Conservation (phyloP, 2,113 vertebrate genomes). For the Mus spicilegus region DNA sequence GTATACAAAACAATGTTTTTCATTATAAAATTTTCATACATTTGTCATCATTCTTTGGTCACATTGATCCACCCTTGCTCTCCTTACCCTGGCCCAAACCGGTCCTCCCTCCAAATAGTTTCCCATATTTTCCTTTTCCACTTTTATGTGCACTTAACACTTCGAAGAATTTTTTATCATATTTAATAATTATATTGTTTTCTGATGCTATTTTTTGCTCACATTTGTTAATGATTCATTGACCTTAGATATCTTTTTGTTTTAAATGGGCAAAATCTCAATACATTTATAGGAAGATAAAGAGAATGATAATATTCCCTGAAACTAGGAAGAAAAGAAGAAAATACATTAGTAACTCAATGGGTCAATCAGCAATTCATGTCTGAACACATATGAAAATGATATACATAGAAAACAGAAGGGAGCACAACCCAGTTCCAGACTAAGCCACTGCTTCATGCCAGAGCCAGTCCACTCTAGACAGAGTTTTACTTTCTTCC, state of each 20-base stretch:
- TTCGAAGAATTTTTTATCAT: slow-evolving; percentile 36
- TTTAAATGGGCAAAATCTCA: neutral
- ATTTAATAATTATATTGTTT: too few relatives aligned
- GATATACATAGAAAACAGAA: neutral
- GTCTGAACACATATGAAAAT: neutral
- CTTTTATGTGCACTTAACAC: neutral
- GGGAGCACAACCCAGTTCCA: neutral
- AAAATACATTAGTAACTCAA: neutral
- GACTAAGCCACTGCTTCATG: neutral
- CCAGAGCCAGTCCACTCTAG: neutral
- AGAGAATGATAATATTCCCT: neutral
- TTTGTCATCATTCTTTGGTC: neutral
- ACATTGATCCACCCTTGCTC: too few relatives aligned
- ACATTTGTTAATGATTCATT: slow-evolving; percentile 8
- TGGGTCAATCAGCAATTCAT: neutral
- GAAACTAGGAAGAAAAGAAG: neutral
- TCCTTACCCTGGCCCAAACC: neutral
- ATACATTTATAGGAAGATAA: neutral
- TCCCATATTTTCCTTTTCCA: neutral
- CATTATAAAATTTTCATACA: neutral
- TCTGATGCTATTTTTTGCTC: too few relatives aligned
- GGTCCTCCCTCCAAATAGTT: neutral
- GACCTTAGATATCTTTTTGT: neutral
- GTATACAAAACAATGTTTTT: neutral
- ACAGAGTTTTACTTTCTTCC: neutral